Evolutionary conservation across 2,113 vertebrate species (phyloP), one percentile per base, ranked within the genome.

Genomic region (Tor tambroides): DNA sequence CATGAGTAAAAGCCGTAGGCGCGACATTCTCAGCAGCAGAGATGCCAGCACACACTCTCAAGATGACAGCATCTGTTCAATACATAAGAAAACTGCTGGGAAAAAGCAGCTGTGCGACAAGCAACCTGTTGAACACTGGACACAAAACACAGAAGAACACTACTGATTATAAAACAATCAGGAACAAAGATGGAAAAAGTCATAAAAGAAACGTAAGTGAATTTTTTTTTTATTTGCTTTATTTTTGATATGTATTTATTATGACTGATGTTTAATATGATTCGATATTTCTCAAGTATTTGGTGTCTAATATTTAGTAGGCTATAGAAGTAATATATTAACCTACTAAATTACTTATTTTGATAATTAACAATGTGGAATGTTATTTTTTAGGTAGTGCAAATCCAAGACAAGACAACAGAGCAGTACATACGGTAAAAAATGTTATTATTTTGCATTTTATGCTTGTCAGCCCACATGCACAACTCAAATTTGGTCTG

Each of bases 61-160:
- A 59, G 77, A 88, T 85, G 56, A 81, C 51, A 26, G 86, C 63
- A 10, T 59, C 89, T 14, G 81, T 86, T 3, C 84, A 46, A 28
- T 79, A 74, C 85, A 67, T 90, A 15, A 88, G 83, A 82, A 81
- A 83, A 21, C 85, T 90, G 51, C n/a, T 90, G 41, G 76, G 71
- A 32, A 85, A 79, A 67, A 76, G 82, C 21, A 85, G 83, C 76
- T 82, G 32, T 12, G 86, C 85, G 5, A 56, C 49, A 56, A 79
- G 69, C 28, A 69, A 77, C 28, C 30, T 86, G 23, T 1, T 86
- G 4, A 32, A 86, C 61, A 86, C 76, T 86, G n/a, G 78, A 77
- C 85, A 69, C 43, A 78, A 77, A 67, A 26, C 63, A 86, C 75
- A 86, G 59, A 79, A 61, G 46, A 67, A 56, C 56, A 75, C 84